These are phyloP conservation scores for Thaleichthys pacificus DNA, from an alignment of 2,797 vertebrate species.

Conservation along the genomic window DNA sequence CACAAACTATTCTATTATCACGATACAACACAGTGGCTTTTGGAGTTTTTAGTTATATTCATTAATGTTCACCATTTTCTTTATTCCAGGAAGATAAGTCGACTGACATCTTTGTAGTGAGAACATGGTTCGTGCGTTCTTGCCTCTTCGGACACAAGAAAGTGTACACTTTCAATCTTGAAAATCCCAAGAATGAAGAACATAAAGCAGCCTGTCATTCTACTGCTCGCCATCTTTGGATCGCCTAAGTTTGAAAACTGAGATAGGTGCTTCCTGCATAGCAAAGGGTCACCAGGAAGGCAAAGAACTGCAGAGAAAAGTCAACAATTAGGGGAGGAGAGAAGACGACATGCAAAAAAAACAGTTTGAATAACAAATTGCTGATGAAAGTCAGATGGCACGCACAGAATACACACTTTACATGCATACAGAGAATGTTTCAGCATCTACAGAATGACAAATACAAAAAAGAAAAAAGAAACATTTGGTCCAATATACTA, in stretches of 20 bases:
- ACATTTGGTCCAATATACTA: no score
- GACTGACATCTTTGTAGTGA: neutral
- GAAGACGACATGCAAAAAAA: neutral
- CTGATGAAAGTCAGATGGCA: conserved; percentile 1
- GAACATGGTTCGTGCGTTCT: neutral
- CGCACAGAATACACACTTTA: neutral
- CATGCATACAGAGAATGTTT: no score
- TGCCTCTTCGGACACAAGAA: neutral
- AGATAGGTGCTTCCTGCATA: conserved; percentile 85
- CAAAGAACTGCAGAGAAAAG: conserved; percentile 62
- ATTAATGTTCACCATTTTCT: neutral
- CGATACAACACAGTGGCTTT: neutral
- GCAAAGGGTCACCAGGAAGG: conserved; percentile 80
- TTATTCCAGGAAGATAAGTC: neutral
- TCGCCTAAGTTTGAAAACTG: conserved; percentile 84
- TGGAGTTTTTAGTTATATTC: neutral
- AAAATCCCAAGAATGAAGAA: no score
- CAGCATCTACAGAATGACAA: no score
- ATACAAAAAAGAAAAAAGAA: no score
- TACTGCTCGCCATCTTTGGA: conserved; percentile 61
- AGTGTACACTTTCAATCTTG: no score
- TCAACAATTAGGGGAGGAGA: conserved; percentile 4
- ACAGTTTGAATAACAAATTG: neutral
- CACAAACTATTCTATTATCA: neutral
- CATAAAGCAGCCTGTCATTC: neutral